Conservation (phyloP, 2,797 vertebrate genomes). For the Danio aesculapii region DNA sequence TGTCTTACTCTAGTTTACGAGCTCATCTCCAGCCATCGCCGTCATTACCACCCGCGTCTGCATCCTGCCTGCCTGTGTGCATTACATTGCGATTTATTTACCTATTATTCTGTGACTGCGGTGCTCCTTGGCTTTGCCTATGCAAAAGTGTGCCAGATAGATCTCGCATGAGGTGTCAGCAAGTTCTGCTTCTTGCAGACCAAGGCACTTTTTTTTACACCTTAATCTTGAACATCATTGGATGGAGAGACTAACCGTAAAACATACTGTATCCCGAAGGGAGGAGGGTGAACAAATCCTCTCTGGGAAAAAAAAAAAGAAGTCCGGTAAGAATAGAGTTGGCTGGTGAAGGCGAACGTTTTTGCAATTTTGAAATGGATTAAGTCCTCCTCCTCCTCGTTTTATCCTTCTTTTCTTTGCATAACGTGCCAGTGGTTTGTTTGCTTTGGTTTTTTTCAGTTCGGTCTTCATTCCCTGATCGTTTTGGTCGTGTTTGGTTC, state of each 20-base stretch:
- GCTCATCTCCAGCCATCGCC: slow-evolving; percentile 44
- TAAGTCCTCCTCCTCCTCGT: slow-evolving; percentile 27
- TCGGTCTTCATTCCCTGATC: slow-evolving; percentile 6
- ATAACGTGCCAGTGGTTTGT: background rate
- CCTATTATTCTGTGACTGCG: slow-evolving; percentile 49
- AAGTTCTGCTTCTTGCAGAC: slow-evolving; percentile 50
- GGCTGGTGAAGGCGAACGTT: background rate
- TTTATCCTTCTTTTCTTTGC: slow-evolving; percentile 10
- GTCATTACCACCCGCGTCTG: slow-evolving; percentile 48
- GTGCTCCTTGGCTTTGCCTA: background rate
- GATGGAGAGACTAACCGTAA: slow-evolving; percentile 9
- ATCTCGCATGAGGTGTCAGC: slow-evolving; percentile 52
- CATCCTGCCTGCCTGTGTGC: slow-evolving; percentile 27
- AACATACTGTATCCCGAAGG: slow-evolving; percentile 34
- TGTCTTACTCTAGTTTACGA: slow-evolving; percentile 54
- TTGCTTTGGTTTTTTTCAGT: background rate
- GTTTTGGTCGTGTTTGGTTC: slow-evolving; percentile 31
- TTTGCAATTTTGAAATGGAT: slow-evolving; percentile 36
- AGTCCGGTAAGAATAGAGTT: slow-evolving; percentile 9
- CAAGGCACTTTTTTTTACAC: slow-evolving; percentile 50
- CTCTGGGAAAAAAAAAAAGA: background rate
- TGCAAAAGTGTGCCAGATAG: slow-evolving; percentile 30
- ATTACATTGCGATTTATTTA: slow-evolving; percentile 57
- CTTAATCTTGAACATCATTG: slow-evolving; percentile 55
- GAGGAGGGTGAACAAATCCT: slow-evolving; percentile 19